Evolutionary conservation across 1,140 invertebrate species (phyloP).

Genomic region (Drosophila jambulina): DNA sequence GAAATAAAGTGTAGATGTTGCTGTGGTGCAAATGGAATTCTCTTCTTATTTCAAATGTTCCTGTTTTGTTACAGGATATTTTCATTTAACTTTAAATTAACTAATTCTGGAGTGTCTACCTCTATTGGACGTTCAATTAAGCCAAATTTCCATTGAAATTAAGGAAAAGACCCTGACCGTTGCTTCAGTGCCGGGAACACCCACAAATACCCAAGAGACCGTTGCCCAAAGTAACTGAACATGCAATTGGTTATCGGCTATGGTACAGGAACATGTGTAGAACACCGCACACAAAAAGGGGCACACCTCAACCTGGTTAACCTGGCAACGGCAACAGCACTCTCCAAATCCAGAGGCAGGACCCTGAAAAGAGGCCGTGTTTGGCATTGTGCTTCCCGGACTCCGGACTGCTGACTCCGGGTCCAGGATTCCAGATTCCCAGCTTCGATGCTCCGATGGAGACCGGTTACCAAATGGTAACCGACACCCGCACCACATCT

Average conservation of each 20-base stretch:
- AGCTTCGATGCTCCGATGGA: constrained; percentile 1
- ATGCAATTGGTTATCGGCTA: constrained; percentile 23
- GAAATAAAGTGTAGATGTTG: too few species aligned
- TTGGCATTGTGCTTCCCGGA: constrained; percentile 24
- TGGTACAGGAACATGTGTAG: constrained; percentile 39
- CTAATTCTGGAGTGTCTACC: too few species aligned
- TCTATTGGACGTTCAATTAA: background rate
- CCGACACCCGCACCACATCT: constrained; percentile 41
- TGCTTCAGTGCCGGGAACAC: background rate
- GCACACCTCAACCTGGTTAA: constrained; percentile 25
- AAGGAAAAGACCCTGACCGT: background rate
- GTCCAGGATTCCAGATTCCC: background rate
- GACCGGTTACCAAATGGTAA: constrained; percentile 13
- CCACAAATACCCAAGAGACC: background rate
- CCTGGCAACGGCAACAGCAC: constrained; percentile 23
- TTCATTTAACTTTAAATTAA: too few species aligned
- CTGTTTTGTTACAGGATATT: too few species aligned
- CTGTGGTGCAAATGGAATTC: too few species aligned
- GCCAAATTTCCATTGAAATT: background rate
- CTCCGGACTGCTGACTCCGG: background rate
- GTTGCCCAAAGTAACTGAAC: constrained; percentile 11
- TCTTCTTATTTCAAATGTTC: too few species aligned
- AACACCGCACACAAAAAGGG: constrained; percentile 17
- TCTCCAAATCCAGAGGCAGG: background rate
- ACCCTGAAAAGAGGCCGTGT: background rate